A percentile compares a stretch with the other conserved stretches of the same genome.
These are phyloP conservation scores for Ibycter americanus DNA, from an alignment of 2,797 vertebrate genomes.

Conservation along the genomic window DNA sequence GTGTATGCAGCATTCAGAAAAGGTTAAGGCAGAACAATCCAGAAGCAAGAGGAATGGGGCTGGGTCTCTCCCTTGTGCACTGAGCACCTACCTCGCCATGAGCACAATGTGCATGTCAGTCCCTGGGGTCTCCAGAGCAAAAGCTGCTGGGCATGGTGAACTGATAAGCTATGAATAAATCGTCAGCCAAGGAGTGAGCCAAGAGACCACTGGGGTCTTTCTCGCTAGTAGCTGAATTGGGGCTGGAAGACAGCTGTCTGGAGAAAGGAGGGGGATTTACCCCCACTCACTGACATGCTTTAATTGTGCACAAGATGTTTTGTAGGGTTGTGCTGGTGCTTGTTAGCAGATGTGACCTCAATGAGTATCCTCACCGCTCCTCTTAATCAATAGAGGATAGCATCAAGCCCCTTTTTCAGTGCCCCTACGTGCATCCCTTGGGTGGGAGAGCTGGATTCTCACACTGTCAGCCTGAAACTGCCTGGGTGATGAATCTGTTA, in stretches of 20 bases:
- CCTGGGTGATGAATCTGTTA: slow-evolving; percentile 19
- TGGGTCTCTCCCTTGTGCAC: background rate
- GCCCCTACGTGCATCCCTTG: background rate
- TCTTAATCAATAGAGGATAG: background rate
- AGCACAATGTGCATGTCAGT: rapidly evolving
- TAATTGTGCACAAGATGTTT: background rate
- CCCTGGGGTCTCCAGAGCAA: background rate
- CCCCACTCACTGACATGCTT: background rate
- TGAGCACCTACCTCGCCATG: background rate
- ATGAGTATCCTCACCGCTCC: background rate
- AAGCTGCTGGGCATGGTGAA: background rate
- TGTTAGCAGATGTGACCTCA: background rate
- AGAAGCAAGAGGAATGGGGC: background rate
- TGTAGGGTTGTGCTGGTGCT: background rate
- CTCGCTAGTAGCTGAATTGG: background rate
- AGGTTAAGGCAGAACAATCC: background rate
- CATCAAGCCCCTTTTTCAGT: background rate
- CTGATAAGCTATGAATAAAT: background rate
- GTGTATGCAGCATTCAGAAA: background rate
- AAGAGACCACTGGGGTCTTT: background rate
- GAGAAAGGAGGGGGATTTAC: background rate
- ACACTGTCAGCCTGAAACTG: background rate
- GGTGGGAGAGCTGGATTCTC: slow-evolving; percentile 6
- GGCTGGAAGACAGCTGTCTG: background rate
- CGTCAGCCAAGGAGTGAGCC: background rate